Evolutionary conservation across 2,888 invertebrate species (phyloP).

Genomic region (Fragum fragum): DNA sequence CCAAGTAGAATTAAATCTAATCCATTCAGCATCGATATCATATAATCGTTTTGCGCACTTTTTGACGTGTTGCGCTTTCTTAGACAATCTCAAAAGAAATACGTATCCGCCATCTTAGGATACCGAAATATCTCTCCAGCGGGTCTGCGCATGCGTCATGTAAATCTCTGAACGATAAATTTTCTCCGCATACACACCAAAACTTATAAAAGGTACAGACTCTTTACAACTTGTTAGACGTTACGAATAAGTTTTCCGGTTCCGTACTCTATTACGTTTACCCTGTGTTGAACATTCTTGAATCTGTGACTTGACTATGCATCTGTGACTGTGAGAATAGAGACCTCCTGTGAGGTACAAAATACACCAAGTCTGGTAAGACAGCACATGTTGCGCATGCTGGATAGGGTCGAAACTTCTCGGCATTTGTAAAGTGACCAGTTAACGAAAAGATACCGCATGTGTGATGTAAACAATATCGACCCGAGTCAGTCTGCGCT

Average conservation of each 20-base stretch:
- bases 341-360: too few relatives aligned
- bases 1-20: conserved; percentile 6
- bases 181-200: conserved; percentile 21
- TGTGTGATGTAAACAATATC: too few relatives aligned
- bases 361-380: too few relatives aligned
- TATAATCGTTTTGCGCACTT: not conserved
- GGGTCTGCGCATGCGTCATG: conserved; percentile 11
- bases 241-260: not conserved
- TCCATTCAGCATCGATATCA: not conserved
- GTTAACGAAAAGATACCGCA: too few relatives aligned
- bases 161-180: conserved; percentile 24
- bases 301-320: too few relatives aligned
- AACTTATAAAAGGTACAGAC: conserved; percentile 55
- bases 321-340: too few relatives aligned
- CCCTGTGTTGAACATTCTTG: too few relatives aligned
- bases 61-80: conserved; percentile 25
- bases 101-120: conserved; percentile 24
- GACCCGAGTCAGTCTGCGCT: too few relatives aligned
- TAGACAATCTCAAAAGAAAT: conserved; percentile 23
- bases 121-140: conserved; percentile 16
- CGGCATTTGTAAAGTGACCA: too few relatives aligned
- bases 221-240: conserved; percentile 29
- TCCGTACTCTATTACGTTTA: not conserved
- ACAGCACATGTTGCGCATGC: too few relatives aligned
- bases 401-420: too few relatives aligned